These are phyloP conservation scores for Meleagris gallopavo DNA, from an alignment of 2,113 vertebrate species.

Conservation along the genomic window DNA sequence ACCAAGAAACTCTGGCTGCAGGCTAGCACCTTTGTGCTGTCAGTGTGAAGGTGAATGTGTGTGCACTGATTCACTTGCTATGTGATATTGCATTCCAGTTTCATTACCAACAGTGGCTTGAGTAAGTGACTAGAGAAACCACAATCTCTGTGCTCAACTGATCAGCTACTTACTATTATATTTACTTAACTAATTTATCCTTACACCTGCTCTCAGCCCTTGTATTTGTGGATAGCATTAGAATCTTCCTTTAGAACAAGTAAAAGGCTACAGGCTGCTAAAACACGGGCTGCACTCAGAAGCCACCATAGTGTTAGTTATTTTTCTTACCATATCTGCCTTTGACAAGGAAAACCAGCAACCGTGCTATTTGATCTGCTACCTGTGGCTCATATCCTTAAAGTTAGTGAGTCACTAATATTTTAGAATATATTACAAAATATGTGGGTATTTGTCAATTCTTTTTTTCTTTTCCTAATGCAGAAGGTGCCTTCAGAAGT, in stretches of 20 bases:
- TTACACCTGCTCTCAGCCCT: neutral
- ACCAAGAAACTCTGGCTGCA: neutral
- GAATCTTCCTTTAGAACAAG: neutral
- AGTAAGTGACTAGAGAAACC: constrained; percentile 6
- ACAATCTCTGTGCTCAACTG: neutral
- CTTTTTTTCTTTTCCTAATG: neutral
- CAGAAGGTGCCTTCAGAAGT: neutral
- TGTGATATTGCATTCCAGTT: constrained; percentile 4
- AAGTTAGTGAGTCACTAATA: neutral
- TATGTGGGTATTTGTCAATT: neutral
- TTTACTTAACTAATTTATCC: neutral
- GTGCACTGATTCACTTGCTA: neutral
- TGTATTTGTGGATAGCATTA: neutral
- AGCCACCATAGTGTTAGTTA: neutral
- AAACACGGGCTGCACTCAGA: neutral
- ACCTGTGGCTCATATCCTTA: neutral
- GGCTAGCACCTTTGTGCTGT: neutral
- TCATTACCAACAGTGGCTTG: neutral
- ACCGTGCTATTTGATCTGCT: neutral
- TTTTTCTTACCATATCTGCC: neutral
- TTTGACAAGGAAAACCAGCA: constrained; percentile 3
- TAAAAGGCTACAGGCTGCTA: neutral
- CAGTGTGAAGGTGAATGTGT: neutral
- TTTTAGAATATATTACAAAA: neutral
- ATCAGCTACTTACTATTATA: neutral